Percentiles rank a stretch among this genome's conserved stretches.
Evolutionary conservation across 1,140 invertebrate genomes (phyloP).

Genomic region (Pogonomyrmex barbatus): DNA sequence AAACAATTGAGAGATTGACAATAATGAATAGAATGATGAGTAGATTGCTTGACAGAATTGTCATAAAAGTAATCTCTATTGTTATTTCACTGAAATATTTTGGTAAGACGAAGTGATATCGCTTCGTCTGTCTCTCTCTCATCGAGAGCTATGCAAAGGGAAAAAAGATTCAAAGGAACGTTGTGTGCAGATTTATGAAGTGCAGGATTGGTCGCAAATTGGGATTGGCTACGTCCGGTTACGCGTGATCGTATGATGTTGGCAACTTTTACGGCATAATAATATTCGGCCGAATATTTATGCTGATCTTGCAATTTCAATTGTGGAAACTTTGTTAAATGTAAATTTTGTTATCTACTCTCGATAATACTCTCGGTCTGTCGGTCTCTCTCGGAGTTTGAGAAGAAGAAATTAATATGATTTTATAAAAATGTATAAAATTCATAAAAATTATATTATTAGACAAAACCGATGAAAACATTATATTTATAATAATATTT

Average conservation of each 20-base stretch:
- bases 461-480: no score
- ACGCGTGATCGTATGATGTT: constrained; percentile 64
- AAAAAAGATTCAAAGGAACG: constrained; percentile 55
- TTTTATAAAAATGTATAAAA: no score
- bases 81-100: neutral
- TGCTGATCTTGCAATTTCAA: constrained; percentile 16
- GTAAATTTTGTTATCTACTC: neutral
- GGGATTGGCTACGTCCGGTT: constrained; percentile 72
- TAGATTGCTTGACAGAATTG: neutral
- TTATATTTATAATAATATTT: no score
- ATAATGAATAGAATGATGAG: neutral
- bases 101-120: neutral
- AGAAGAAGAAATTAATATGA: no score
- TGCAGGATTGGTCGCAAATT: constrained; percentile 63
- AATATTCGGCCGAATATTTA: constrained; percentile 25
- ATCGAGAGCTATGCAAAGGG: constrained; percentile 64
- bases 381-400: neutral
- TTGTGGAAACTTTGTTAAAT: neutral
- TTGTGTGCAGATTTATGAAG: constrained; percentile 70
- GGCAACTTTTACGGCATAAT: constrained; percentile 64
- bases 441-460: no score
- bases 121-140: neutral
- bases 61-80: neutral
- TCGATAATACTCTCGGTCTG: neutral
- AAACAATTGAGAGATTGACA: no score